A percentile compares a stretch with the other conserved stretches of the same genome.
Conservation (phyloP, 2,797 vertebrate genomes). For the Parambassis ranga region DNA sequence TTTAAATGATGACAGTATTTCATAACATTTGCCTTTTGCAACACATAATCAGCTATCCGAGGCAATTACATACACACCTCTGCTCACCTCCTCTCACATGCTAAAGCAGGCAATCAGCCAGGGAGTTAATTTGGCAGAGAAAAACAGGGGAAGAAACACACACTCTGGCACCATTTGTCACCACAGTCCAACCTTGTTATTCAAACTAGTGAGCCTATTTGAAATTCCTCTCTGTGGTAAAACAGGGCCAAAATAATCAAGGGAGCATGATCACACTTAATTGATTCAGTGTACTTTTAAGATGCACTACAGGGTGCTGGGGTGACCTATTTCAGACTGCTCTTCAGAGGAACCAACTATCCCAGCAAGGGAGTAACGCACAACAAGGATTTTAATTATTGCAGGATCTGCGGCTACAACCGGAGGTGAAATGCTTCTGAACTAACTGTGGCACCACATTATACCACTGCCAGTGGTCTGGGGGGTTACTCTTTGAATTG, state of each 20-base stretch:
- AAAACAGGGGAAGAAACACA: slow-evolving; percentile 70
- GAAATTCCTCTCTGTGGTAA: slow-evolving; percentile 80
- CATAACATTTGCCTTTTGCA: slow-evolving; percentile 64
- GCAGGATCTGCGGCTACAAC: slow-evolving; percentile 70
- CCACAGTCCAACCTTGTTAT: slow-evolving; percentile 78
- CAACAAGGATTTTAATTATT: slow-evolving; percentile 81
- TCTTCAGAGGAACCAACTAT: slow-evolving; percentile 79
- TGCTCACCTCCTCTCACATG: slow-evolving; percentile 75
- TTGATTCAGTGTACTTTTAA: slow-evolving; percentile 84
- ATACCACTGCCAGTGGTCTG: slow-evolving; percentile 58
- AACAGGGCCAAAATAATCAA: slow-evolving; percentile 84
- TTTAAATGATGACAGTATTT: slow-evolving; percentile 46
- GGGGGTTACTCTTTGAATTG: slow-evolving; percentile 42
- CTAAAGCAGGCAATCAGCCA: slow-evolving; percentile 78
- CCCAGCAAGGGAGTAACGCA: slow-evolving; percentile 75
- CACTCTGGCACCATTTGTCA: slow-evolving; percentile 77
- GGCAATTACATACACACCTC: slow-evolving; percentile 73
- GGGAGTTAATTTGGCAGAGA: slow-evolving; percentile 75
- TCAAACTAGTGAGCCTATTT: slow-evolving; percentile 77
- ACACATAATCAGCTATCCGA: slow-evolving; percentile 68
- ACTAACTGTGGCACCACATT: slow-evolving; percentile 71
- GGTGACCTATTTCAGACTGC: slow-evolving; percentile 84
- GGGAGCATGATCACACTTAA: slow-evolving; percentile 83
- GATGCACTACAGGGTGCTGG: slow-evolving; percentile 81
- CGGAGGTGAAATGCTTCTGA: slow-evolving; percentile 75